Evolutionary conservation across 92 coral and sea anemone species (phyloP), one percentile per base, ranked within the genome.

Genomic region (Phenganax subtilis): DNA sequence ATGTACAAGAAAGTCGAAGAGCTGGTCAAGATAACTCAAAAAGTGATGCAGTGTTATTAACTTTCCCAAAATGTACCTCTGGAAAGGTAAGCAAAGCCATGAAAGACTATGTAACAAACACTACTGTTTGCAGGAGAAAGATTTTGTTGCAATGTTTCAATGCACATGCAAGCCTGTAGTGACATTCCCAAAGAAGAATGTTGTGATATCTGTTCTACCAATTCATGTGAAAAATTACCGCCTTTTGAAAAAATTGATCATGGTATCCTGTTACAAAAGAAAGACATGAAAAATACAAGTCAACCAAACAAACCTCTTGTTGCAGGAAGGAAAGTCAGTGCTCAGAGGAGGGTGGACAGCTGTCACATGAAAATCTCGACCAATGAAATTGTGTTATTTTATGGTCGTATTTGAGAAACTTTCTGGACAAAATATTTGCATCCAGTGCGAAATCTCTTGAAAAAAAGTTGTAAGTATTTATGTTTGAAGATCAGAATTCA

Each of bases 1-100:
- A 80, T 65, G 31, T 80, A 17, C 84, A 80, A 51, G 84, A 80
- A 16, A 80, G 75, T 80, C 73, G 84, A 4, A 29, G 69, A 17
- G 69, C 69, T 8, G 69, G 69, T 7, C 37, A 37, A 17, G 69
- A n/a, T 3, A 62, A 8, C 15, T 7, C 69, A 62, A 62, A 62
- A 17, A 0, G 9, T 6, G 30, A 62, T 62, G 69, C 69, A n/a
- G 29, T 62, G 17, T n/a, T 62, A 15, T 15, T 62, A 8, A 7
- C 28, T 9, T 62, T 17, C 28, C 69, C 69, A n/a, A n/a, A n/a
- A 9, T 62, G 69, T 62, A 6, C 28, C 7, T 7, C 69, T 17
- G 28, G 69, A 17, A 62, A 62, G 28, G 28, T 62, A 7, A 62
- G 69, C 15, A 8, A 8, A 6, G 69, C 17, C 30, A 62, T 62